Conservation (phyloP, 2,888 invertebrate genomes). For the Eudasyphora cyanicolor region DNA sequence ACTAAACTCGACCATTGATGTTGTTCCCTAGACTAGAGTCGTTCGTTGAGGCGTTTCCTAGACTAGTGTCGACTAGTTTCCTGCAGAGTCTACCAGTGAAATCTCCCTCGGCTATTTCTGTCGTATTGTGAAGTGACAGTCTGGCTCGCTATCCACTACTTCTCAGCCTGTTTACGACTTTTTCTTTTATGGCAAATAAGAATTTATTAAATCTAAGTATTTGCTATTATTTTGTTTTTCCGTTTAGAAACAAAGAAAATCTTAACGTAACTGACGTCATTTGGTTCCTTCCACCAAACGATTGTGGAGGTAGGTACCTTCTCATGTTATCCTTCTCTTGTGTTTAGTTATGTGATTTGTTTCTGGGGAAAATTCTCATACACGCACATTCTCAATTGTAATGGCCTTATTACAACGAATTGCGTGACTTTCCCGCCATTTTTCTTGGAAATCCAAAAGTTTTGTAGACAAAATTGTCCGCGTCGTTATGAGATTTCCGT, state of each 20-base stretch:
- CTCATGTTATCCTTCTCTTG: not conserved
- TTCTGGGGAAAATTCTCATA: conserved; percentile 25
- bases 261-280: conserved; percentile 10
- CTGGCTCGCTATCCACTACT: too few relatives aligned
- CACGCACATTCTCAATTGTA: conserved; percentile 13
- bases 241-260: not conserved
- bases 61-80: too few relatives aligned
- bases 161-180: too few relatives aligned
- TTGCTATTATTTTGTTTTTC: too few relatives aligned
- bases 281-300: not conserved
- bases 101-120: too few relatives aligned
- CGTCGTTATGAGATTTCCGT: conserved; percentile 3
- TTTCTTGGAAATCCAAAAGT: conserved; percentile 36
- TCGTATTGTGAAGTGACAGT: too few relatives aligned
- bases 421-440: conserved; percentile 37
- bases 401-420: not conserved
- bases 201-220: too few relatives aligned
- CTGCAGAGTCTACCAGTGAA: too few relatives aligned
- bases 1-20: too few relatives aligned
- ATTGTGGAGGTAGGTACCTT: not conserved
- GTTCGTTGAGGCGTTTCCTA: too few relatives aligned
- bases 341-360: not conserved
- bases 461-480: not conserved
- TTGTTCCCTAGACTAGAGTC: too few relatives aligned
- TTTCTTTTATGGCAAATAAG: too few relatives aligned